These are phyloP conservation scores for Acromyrmex charruanus DNA, from an alignment of 1,140 invertebrate genomes.

Conservation along the genomic window DNA sequence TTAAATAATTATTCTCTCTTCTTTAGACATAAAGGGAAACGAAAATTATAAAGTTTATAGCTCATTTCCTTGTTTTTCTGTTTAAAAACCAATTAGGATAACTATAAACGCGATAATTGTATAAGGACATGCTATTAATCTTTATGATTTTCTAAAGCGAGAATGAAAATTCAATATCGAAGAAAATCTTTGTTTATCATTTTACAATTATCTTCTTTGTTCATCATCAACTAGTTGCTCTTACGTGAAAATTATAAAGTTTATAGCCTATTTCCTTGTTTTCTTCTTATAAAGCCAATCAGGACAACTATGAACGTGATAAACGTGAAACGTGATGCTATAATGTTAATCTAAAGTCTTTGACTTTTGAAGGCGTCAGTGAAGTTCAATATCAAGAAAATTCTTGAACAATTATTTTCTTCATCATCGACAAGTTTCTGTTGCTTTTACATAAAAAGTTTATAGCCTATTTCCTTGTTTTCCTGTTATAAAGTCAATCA, in stretches of 20 bases:
- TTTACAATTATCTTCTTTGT: too few relatives aligned
- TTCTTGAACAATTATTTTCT: neutral
- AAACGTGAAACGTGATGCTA: neutral
- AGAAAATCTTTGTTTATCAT: neutral
- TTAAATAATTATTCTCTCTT: slow-evolving; percentile 52
- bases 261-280: neutral
- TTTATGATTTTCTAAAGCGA: too few relatives aligned
- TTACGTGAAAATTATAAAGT: slow-evolving; percentile 8
- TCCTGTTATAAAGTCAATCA: slow-evolving; percentile 1
- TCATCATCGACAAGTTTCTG: neutral
- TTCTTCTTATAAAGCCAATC: neutral
- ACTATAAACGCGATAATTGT: neutral
- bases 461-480: neutral
- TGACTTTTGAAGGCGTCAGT: neutral
- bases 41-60: slow-evolving; percentile 24
- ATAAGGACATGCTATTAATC: too few relatives aligned
- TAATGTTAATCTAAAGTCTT: neutral
- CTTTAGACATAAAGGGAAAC: slow-evolving; percentile 10
- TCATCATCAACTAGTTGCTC: too few relatives aligned
- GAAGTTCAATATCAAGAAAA: neutral
- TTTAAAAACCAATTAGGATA: neutral
- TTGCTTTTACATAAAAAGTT: neutral
- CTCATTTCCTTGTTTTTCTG: neutral
- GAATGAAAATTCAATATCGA: neutral
- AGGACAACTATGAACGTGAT: neutral